Percentiles rank a stretch among this genome's conserved stretches.
phyloP scores from a whole-genome alignment of 2,113 vertebrate genomes.

The Amazona vittata region DNA sequence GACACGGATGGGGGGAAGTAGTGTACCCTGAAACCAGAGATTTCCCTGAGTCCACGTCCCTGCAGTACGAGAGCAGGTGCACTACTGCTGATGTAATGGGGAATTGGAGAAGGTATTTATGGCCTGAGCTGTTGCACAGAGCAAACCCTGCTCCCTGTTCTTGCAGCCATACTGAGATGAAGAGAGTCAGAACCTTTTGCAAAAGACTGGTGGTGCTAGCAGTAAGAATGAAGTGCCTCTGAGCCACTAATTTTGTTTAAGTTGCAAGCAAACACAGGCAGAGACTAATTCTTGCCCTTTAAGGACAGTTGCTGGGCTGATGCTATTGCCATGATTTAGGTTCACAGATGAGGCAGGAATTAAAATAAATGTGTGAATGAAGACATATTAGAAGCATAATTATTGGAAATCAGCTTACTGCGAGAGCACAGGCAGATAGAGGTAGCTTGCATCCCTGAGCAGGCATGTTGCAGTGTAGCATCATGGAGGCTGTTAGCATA shows the following conservation, averaged over 20 bases:
- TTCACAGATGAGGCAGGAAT: not conserved
- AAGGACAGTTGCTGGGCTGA: not conserved
- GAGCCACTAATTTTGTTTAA: not conserved
- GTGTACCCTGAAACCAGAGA: slow-evolving; percentile 23
- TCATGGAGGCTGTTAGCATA: accelerated
- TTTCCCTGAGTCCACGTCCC: not conserved
- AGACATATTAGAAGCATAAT: not conserved
- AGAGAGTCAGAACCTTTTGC: not conserved
- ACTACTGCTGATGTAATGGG: slow-evolving; percentile 17
- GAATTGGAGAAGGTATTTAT: slow-evolving; percentile 15
- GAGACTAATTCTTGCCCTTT: not conserved
- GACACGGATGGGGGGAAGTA: not conserved
- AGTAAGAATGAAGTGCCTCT: not conserved
- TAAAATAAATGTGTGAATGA: not conserved
- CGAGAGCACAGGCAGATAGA: not conserved
- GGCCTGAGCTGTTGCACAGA: not conserved
- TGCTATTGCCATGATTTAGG: not conserved
- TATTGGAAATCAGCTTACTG: not conserved
- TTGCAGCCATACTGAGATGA: not conserved
- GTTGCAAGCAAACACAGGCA: not conserved
- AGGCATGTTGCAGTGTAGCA: not conserved
- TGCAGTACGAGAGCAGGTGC: slow-evolving; percentile 16
- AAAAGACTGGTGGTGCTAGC: not conserved
- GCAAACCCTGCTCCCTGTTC: not conserved
- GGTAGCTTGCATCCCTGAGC: not conserved